These are phyloP conservation scores for Amphiura filiformis DNA, from an alignment of 35 echinoderm and acorn worm species.

Conservation along the genomic window DNA sequence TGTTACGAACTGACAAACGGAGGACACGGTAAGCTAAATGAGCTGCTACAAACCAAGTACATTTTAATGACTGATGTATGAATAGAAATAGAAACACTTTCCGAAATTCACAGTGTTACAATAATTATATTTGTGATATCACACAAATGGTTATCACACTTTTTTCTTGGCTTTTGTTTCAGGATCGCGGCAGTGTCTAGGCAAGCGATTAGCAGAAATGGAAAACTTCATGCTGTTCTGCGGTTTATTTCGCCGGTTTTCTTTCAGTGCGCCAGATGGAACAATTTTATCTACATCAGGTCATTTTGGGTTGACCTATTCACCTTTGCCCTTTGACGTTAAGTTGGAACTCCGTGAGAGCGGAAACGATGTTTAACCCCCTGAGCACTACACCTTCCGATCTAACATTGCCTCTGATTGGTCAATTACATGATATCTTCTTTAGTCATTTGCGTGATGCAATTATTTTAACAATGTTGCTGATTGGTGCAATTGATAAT, in stretches of 20 bases:
- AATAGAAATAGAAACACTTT: background rate
- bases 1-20: too few species aligned
- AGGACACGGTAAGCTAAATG: too few species aligned
- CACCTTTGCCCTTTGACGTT: background rate
- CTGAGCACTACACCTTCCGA: too few species aligned
- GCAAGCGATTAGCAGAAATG: background rate
- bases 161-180: background rate
- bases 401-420: too few species aligned
- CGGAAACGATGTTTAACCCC: too few species aligned
- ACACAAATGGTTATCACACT: background rate
- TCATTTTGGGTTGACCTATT: background rate
- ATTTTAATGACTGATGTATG: background rate
- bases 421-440: too few species aligned
- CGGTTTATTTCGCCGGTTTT: background rate
- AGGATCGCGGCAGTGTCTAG: background rate
- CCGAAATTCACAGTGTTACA: background rate
- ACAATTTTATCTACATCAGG: background rate
- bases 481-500: too few species aligned
- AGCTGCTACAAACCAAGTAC: background rate
- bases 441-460: too few species aligned
- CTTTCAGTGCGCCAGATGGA: background rate
- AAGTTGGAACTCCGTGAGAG: background rate
- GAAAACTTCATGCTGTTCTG: background rate
- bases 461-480: too few species aligned
- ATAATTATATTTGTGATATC: background rate